Base-by-base conservation (phyloP, 2,797 vertebrate species). In the Paramormyrops hopkinsi region DNA sequence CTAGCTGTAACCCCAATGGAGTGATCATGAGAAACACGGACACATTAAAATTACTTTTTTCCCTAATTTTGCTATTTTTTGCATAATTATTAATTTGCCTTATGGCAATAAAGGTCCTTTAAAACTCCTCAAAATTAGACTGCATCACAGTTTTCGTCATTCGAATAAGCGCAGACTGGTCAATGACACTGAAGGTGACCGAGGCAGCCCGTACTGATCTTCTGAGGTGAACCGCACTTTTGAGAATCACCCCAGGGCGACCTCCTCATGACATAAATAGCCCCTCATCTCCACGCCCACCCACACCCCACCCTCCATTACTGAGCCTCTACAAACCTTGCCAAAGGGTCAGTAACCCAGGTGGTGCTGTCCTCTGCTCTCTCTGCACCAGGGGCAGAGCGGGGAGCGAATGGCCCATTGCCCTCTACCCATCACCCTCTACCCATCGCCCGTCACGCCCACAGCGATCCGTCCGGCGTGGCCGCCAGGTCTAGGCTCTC, bases 51-150 rank as follows among this genome's bases (percentile, higher is more conserved):
- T 84, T 2, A 84, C 46, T 84, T 84, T 84, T 83, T 46, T 22
- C 44, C 82, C 44, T 84, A 84, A 84, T 84, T 84, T 48, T 0
- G 44, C 48, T 29, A 84, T 84, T 84, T 83, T 84, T 51, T 84
- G 82, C 82, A 51, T 84, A 48, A 84, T 84, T 84, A 84, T 84
- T 51, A 22, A 79, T 51, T 51, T 84, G 46, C 82, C 48, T 51
- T 50, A 51, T 50, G 82, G 82, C 82, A 51, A 84, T 84, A 84
- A 84, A 84, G 82, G 44, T 84, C 48, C 48, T 46, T 84, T 84
- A 84, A 84, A 51, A 29, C n/a, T 48, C n/a, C 48, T 12, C 44
- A 46, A 51, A 84, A 51, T 51, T 9, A 84, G 48, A 51, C 82
- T 84, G 48, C 44, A 84, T 56, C 29, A 54, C 17, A 29, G 33